Evolutionary conservation across 2,113 vertebrate genomes (phyloP), one percentile per base, ranked within the genome.

Genomic region (Crotalus viridis): DNA sequence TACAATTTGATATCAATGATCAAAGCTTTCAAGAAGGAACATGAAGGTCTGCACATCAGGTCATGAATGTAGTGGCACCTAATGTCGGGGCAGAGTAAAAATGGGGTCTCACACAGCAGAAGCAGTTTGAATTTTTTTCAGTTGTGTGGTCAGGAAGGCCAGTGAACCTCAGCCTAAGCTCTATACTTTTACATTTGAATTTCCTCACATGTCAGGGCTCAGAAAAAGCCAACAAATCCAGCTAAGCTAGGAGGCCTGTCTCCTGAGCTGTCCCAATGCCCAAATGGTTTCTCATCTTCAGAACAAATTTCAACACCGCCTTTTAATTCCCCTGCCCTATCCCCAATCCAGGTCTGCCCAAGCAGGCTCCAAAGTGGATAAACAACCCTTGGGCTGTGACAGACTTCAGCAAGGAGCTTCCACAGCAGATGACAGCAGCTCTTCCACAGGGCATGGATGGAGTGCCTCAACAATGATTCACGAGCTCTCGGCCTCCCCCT

Each of bases 401-500:
- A 64, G 64, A 43, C 28, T 81, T 89, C 15, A 57, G 54, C 46
- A 64, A 87, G 89, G 54, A 89, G 26, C 64, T n/a, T 92, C 54
- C 24, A 43, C 10, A 48, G 74, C 43, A 93, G 43, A 61, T 39
- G 88, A 61, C 88, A 93, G 92, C 74, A 52, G 88, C 12, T 5
- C 39, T 88, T 87, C 89, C 61, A 59, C 51, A 87, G 56, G 46
- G 69, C 55, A 61, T 64, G 93, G 48, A 64, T 48, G 33, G 57
- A 87, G 86, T 89, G 88, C 90, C 56, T 61, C 87, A 46, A 56
- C 91, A 52, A 54, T 22, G 93, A 95, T 57, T 95, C 91, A 93
- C 54, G 89, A 46, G 61, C 87, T n/a, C 52, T 0, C 17, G 48
- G 85, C 93, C 91, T 85, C 88, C 89, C 26, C 64, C 61, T 51